Evolutionary conservation across 64 coral and sea anemone genomes (phyloP), one percentile per base, ranked within the genome.

Genomic region (Cladopsammia gracilis): DNA sequence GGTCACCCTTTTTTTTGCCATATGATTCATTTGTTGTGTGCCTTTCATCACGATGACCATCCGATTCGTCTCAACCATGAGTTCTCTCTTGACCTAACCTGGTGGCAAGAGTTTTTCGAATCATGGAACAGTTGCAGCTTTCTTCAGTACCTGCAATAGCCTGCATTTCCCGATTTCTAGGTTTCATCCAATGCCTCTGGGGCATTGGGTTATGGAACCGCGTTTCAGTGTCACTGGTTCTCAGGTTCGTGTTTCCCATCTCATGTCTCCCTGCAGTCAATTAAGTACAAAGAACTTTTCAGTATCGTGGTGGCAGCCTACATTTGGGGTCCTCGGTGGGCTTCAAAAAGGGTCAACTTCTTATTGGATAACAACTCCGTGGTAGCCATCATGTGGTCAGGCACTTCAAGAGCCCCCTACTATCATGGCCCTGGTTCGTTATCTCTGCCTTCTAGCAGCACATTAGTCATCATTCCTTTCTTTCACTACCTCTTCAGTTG

Each of bases 161-260:
- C 54, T 10, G 50, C 89, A 2, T 59, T 65, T 0, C 89, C 77
- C 48, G 48, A 73, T 10, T 73, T 91, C 70, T 19, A 65, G 13
- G 89, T 91, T 25, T 65, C 45, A 11, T 90, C 88, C 4, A 58
- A 90, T 78, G 72, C 75, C 19, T 76, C 88, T 3, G 88, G 88
- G n/a, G 47, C 43, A 20, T 0, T 86, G 45, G 64, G 64, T 6
- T 66, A 19, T 66, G 64, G 10, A 4, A 16, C 64, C 19, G 3
- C 3, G 15, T 66, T 66, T 16, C 16, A 66, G 64, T 6, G 16
- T 20, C 19, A 20, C 7, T 66, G 64, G 14, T 66, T 66, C 64
- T 20, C 19, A 7, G 64, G 19, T 3, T 19, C 16, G 15, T 66
- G 0, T 0, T 5, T 20, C 14, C 14, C 14, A 15, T 66, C 64